Base-by-base conservation (phyloP, 2,888 invertebrate genomes). In the Chromoteleia sp. region DNA sequence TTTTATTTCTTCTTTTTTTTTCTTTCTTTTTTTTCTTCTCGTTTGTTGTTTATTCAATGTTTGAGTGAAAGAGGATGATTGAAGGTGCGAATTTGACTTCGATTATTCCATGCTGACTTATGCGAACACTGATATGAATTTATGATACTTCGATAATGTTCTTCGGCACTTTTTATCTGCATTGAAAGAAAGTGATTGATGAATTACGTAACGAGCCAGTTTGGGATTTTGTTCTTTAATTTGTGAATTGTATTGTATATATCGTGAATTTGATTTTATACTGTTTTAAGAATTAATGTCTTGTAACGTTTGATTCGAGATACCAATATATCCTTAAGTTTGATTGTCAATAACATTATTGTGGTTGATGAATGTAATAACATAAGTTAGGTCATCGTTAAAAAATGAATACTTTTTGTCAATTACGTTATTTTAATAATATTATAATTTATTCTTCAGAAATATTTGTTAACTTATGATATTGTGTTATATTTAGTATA, bases 121-220 rank as follows among this genome's bases (percentile, higher is more conserved):
- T 12, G 1, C 19, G 63, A 41, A 48, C 10, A 6, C 30, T 43
- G 36, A 25, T 33, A 12, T 15, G 19, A 15, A 59, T 41, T 59
- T 59, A 43, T 25, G 29, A 59, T 17, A 41, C 39, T 39, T 56
- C 33, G 54, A 39, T 56, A 12, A 39, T 56, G 21, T 21, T 36
- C 19, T 36, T 5, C 8, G 19, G 1, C 0, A 21, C 19, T 12
- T 6, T 56, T 56, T 56, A 6, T 21, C 0, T 39, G 19, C 1
- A 4, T 8, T 33, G 7, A 2, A 15, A 10, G 7, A 8, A n/a
- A 8, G 8, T 21, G n/a, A 1, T 39, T 56, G 39, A 39, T 21
- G 36, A 21, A 56, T 56, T 56, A 56, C 56, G 39, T 56, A 56
- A 56, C 15, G 8, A 56, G 7, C 19, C 36, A 10, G 33, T 19